Conservation (phyloP, 2,113 vertebrate species). For the human region DNA sequence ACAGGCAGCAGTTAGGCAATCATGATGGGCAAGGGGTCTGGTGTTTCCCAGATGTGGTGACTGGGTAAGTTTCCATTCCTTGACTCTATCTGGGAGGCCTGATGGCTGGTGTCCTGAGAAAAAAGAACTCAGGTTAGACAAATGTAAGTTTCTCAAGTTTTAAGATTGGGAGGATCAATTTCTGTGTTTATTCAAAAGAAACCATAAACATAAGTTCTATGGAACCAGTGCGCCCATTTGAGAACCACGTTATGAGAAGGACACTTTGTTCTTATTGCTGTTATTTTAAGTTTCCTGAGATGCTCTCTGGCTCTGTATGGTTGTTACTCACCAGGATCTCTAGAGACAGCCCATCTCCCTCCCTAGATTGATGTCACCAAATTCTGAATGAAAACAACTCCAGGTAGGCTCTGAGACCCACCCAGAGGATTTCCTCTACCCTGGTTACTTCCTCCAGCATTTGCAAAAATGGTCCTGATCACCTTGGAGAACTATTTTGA, state of each 20-base stretch:
- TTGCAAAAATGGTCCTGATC: not conserved
- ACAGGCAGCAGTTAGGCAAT: too few relatives aligned
- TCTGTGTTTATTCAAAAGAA: too few relatives aligned
- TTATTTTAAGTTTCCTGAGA: not conserved
- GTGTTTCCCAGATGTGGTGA: too few relatives aligned
- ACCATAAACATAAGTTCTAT: too few relatives aligned
- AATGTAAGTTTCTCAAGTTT: too few relatives aligned
- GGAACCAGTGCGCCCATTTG: too few relatives aligned
- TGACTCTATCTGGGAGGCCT: too few relatives aligned
- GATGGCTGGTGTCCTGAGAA: too few relatives aligned
- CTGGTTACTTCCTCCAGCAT: not conserved
- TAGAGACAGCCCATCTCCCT: not conserved
- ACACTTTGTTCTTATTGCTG: not conserved
- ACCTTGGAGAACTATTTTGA: conserved; percentile 15
- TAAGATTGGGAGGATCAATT: too few relatives aligned
- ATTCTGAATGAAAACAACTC: not conserved
- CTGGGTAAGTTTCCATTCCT: too few relatives aligned
- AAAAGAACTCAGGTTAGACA: too few relatives aligned
- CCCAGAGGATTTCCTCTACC: not conserved
- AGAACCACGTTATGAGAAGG: not conserved
- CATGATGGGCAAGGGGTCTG: too few relatives aligned
- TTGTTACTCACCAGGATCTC: not conserved
- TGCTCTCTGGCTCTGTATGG: not conserved
- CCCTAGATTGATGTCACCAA: not conserved
- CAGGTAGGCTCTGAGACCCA: not conserved